Evolutionary conservation across 2,888 invertebrate species (phyloP), one percentile per base, ranked within the genome.

Genomic region (Epirrita christyi): DNA sequence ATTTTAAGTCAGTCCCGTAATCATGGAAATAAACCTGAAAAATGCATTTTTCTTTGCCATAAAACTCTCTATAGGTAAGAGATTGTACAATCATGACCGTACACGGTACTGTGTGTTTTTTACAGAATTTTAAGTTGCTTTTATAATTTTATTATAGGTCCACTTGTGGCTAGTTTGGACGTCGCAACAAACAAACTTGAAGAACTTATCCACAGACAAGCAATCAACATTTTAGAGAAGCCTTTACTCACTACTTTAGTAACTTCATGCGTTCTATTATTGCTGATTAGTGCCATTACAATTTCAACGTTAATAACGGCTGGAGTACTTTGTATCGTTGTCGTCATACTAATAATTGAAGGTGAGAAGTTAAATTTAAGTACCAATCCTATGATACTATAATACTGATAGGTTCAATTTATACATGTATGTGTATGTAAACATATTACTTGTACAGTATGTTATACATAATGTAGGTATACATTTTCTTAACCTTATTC

Each of bases 21-120:
- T 50, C 47, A 88, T 88, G 85, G 86, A 86, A 75, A 72, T 84
- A 9, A 85, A 79, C 61, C 70, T 83, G 41, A 72, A 78, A 55
- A 85, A 84, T 60, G 81, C 82, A 8, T 84, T 88, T 72, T 34
- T 59, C 29, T 53, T 81, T 10, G 70, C 72, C 14, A 45, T 85
- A 2, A 81, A 70, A 66, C 46, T 75, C 10, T 67, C 83, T 11
- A 70, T 73, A 56, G 59, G 88, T 88, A 78, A 70, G 81, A 69
- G 8, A 8, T 11, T 1, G 2, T 8, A 21, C 21, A 21, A 21
- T 21, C 21, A 21, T 21, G 4, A n/a, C n/a, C n/a, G n/a, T n/a
- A n/a, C 4, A 21, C 21, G 21, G 4, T 21, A 21, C 4, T 21
- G 2, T 3, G 21, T 21, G 21, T 4, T 21, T 2, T 2, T 2